Evolutionary conservation across 2,113 vertebrate species (phyloP).

Genomic region (Aspidoscelis tigris): DNA sequence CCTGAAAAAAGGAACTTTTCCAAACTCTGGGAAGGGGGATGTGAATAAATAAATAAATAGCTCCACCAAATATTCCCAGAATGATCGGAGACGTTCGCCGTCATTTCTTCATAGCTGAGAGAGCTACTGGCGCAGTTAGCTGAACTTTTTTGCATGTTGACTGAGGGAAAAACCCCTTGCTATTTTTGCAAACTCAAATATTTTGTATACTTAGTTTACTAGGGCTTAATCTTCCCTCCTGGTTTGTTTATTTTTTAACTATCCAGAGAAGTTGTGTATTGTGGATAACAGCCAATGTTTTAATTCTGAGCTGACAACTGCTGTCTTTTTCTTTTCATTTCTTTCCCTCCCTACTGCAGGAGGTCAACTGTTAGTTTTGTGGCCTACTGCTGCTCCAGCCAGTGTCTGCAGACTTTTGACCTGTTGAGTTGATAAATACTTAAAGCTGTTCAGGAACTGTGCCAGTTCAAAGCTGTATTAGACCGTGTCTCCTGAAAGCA

Average conservation of each 20-base stretch:
- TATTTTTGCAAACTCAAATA: conserved; percentile 42
- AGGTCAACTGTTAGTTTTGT: conserved; percentile 95
- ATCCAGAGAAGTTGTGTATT: conserved; percentile 46
- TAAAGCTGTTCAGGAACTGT: conserved; percentile 53
- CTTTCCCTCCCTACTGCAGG: conserved; percentile 47
- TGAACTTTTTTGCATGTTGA: conserved; percentile 15
- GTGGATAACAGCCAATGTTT: conserved; percentile 44
- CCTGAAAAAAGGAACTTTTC: too few species aligned
- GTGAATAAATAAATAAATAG: background rate
- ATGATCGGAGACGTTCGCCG: conserved; percentile 39
- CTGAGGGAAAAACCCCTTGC: conserved; percentile 41
- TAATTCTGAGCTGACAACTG: conserved; percentile 62
- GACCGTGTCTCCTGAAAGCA: conserved; percentile 36
- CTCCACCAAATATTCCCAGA: background rate
- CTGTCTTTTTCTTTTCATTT: background rate
- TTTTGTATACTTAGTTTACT: conserved; percentile 34
- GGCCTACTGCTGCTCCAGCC: conserved; percentile 96
- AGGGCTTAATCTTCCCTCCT: conserved; percentile 25
- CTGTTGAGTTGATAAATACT: conserved; percentile 88
- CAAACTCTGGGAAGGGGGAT: background rate
- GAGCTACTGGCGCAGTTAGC: conserved; percentile 37
- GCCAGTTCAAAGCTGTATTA: conserved; percentile 62
- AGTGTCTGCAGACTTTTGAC: conserved; percentile 92
- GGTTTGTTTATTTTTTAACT: conserved; percentile 38
- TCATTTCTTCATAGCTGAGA: conserved; percentile 49